Percentiles rank a stretch among this genome's conserved stretches.
These are phyloP conservation scores for Nyctalus aviator DNA, from an alignment of 2,797 vertebrate species.

Conservation along the genomic window DNA sequence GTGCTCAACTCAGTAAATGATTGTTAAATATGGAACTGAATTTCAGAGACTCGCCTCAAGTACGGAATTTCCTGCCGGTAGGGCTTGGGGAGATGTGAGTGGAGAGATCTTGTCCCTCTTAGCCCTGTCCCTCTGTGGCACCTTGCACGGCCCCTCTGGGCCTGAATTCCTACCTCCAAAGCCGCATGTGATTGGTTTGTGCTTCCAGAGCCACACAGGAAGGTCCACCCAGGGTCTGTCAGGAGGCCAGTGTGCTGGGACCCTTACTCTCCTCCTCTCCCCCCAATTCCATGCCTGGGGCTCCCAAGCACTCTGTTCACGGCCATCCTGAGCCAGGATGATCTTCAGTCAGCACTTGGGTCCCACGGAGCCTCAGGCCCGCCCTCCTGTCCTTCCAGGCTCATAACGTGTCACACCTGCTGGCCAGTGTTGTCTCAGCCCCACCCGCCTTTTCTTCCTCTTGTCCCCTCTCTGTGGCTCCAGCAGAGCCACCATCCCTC, in stretches of 20 bases:
- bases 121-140: not conserved
- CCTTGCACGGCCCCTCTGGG: not conserved
- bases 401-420: not conserved
- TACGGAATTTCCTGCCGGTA: not conserved
- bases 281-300: not conserved
- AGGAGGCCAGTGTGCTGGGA: not conserved
- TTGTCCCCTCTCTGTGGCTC: not conserved
- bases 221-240: not conserved
- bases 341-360: no score
- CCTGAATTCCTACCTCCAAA: not conserved
- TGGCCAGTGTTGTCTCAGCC: not conserved
- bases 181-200: fast-evolving
- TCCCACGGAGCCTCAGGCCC: not conserved
- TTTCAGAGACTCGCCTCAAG: not conserved
- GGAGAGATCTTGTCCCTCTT: not conserved
- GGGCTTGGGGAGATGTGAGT: not conserved
- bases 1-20: not conserved
- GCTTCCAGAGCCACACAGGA: not conserved
- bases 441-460: not conserved
- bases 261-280: fast-evolving
- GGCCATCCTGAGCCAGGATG: not conserved
- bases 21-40: not conserved
- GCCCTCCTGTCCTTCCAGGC: not conserved
- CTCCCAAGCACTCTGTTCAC: not conserved
- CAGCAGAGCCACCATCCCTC: fast-evolving